Evolutionary conservation across 2,888 invertebrate genomes (phyloP), one percentile per base, ranked within the genome.

Genomic region (Drosophila rubida): DNA sequence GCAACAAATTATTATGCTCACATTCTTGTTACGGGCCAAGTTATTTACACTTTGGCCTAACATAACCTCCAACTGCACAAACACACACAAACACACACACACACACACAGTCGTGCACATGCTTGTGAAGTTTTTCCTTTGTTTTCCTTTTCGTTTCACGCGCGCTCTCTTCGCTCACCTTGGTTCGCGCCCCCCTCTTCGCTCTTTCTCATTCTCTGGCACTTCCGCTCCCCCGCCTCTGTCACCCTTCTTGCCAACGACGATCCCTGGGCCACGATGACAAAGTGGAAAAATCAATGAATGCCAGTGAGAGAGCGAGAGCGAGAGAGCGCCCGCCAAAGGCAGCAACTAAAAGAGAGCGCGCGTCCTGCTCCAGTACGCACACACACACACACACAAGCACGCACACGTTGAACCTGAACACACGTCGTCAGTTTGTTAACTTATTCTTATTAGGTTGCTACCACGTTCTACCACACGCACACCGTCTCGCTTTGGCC

Each of bases 201-300:
- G 13, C 5, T 32, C 45, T 9, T 23, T 9, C 50, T 37, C 11
- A n/a, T n/a, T 27, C 11, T 27, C 50, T 42, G 22, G 35, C 16
- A n/a, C 22, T 19, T 11, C 48, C 25, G 16, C 51, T 45, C 27
- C 32, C 30, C 4, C 1, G 11, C 32, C 11, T n/a, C 11, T n/a
- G 32, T n/a, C 5, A 6, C 19, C 19, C 19, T 19, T 19, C 19
- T 14, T 32, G 16, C 8, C 9, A 4, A 2, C 25, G 7, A 14
- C 37, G 32, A 22, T 54, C 5, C 39, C 32, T 42, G 19, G n/a
- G 11, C 35, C 57, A 42, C 58, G 58, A 39, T 54, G 63, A 59
- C 77, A 74, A 81, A 76, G 72, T 84, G 88, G 87, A 88, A 88
- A 88, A 88, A 88, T 88, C 88, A 88, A 88, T 89, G 88, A 89